Evolutionary conservation across 2,888 invertebrate genomes (phyloP).

Genomic region (Lasioglossum malachurum): DNA sequence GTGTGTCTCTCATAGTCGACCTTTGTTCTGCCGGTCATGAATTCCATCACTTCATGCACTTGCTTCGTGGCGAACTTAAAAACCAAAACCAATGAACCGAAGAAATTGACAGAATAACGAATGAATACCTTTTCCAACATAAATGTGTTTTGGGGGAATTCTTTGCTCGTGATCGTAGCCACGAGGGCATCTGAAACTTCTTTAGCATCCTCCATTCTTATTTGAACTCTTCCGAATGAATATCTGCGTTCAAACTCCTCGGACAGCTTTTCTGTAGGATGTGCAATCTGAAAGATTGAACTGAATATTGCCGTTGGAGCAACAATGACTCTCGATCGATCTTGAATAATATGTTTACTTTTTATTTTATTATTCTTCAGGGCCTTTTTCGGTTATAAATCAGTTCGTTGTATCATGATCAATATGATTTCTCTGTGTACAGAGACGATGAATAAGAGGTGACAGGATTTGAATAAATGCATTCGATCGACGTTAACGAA

Average conservation of each 20-base stretch:
- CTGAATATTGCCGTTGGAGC: background rate
- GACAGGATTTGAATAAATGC: slow-evolving; percentile 37
- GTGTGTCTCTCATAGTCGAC: slow-evolving; percentile 8
- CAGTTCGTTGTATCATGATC: too few relatives aligned
- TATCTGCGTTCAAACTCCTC: background rate
- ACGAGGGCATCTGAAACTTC: slow-evolving; percentile 40
- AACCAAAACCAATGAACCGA: background rate
- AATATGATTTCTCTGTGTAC: background rate
- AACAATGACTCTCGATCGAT: background rate
- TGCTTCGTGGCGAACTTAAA: slow-evolving; percentile 16
- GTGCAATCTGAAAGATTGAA: background rate
- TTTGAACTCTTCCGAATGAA: background rate
- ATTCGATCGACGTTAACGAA: slow-evolving; percentile 39
- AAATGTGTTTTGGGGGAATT: background rate
- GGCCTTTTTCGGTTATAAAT: too few relatives aligned
- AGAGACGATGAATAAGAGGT: background rate
- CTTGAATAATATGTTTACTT: background rate
- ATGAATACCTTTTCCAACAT: slow-evolving; percentile 32
- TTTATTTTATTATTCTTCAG: background rate
- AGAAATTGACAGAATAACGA: background rate
- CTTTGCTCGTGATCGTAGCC: background rate
- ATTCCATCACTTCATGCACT: slow-evolving; percentile 21
- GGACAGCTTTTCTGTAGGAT: background rate
- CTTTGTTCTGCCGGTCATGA: slow-evolving; percentile 20
- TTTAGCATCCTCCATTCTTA: slow-evolving; percentile 18